phyloP scores from a whole-genome alignment of 2,797 vertebrate species.

The Dallia pectoralis region DNA sequence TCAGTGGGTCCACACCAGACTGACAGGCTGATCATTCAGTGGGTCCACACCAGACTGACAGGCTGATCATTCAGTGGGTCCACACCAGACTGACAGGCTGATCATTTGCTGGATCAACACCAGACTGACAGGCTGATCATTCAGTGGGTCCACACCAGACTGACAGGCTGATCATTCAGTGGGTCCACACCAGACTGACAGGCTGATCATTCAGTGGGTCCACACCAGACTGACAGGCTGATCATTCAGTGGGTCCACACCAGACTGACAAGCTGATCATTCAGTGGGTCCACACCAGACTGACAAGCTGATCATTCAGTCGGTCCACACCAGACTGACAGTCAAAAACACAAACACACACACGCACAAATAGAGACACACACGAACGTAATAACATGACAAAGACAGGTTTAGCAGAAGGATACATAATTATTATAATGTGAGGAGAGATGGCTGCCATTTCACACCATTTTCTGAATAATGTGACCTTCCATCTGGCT shows the following conservation, averaged over 20 bases:
- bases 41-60: neutral
- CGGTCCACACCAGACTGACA: slow-evolving; percentile 10
- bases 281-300: no score
- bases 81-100: neutral
- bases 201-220: no score
- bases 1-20: neutral
- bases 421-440: slow-evolving; percentile 57
- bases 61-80: neutral
- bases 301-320: slow-evolving; percentile 13
- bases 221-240: no score
- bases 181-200: neutral
- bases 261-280: no score
- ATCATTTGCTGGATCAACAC: neutral
- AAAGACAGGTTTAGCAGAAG: slow-evolving; percentile 38
- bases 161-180: neutral
- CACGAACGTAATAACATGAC: slow-evolving; percentile 22
- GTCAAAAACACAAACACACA: slow-evolving; percentile 1
- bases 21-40: neutral
- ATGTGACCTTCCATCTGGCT: slow-evolving; percentile 38
- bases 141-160: neutral
- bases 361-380: slow-evolving; percentile 25
- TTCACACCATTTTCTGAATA: slow-evolving; percentile 64
- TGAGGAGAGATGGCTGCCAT: slow-evolving; percentile 66
- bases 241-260: no score
- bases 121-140: neutral